These are phyloP conservation scores for Riparia riparia DNA, from an alignment of 2,113 vertebrate genomes.

Conservation along the genomic window DNA sequence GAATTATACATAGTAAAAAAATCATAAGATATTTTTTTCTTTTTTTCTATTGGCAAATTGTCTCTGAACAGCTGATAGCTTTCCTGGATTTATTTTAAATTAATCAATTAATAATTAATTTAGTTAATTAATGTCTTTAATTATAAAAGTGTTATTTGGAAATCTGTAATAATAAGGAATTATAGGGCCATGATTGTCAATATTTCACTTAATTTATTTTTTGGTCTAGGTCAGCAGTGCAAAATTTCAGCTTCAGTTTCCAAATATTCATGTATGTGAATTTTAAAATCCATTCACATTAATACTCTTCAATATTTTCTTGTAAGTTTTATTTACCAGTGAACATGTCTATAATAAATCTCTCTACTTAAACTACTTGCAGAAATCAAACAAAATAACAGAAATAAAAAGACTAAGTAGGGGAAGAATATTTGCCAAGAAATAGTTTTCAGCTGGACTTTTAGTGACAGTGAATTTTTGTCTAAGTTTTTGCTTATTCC, in stretches of 20 bases:
- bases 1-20: slow-evolving; percentile 9
- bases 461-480: not conserved
- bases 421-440: not conserved
- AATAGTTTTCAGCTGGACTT: not conserved
- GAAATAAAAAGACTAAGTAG: not conserved
- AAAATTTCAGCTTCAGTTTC: not conserved
- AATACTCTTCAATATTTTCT: not conserved
- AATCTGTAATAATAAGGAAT: not conserved
- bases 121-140: not conserved
- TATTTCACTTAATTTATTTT: not conserved
- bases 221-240: not conserved
- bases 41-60: slow-evolving; percentile 14
- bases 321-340: not conserved
- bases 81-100: slow-evolving; percentile 10
- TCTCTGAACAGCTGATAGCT: not conserved
- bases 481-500: not conserved
- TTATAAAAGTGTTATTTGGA: not conserved
- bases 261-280: not conserved
- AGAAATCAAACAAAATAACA: not conserved
- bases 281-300: not conserved
- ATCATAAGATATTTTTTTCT: not conserved
- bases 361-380: not conserved
- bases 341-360: not conserved
- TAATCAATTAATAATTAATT: not conserved
- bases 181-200: not conserved